These are phyloP conservation scores for Microcaecilia unicolor DNA, from an alignment of 2,797 vertebrate genomes.

Conservation along the genomic window DNA sequence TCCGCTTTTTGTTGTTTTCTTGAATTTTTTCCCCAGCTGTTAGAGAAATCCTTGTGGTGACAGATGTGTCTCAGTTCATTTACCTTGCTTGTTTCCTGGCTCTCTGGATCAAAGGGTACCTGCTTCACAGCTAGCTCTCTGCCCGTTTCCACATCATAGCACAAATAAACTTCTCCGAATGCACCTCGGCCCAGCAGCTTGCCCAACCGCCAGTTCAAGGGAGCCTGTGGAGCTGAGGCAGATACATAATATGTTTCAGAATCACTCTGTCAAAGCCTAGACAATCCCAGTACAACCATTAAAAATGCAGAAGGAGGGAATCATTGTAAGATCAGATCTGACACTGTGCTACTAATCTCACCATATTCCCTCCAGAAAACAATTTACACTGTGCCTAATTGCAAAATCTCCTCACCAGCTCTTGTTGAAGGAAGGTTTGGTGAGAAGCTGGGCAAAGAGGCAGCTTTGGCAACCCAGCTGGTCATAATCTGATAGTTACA, in stretches of 20 bases:
- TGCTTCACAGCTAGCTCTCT: constrained; percentile 85
- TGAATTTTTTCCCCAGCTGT: too few species aligned
- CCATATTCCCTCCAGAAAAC: too few species aligned
- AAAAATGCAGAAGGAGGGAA: not conserved
- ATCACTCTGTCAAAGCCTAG: not conserved
- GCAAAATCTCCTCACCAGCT: too few species aligned
- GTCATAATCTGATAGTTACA: too few species aligned
- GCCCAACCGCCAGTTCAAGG: constrained; percentile 87
- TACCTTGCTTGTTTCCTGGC: constrained; percentile 87
- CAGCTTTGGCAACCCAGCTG: too few species aligned
- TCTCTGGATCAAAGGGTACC: constrained; percentile 84
- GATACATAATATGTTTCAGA: not conserved
- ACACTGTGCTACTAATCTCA: not conserved
- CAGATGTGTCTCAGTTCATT: too few species aligned
- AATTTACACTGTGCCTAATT: too few species aligned
- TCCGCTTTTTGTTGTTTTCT: too few species aligned
- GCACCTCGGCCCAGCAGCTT: constrained; percentile 84
- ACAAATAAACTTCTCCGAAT: constrained; percentile 87
- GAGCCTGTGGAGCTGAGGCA: constrained; percentile 70
- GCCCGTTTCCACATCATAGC: constrained; percentile 83
- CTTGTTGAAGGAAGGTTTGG: too few species aligned
- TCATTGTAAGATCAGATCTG: not conserved
- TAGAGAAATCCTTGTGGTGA: too few species aligned
- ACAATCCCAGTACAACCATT: too few species aligned
- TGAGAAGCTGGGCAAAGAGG: too few species aligned